Evolutionary conservation across 2,888 invertebrate species (phyloP), one percentile per base, ranked within the genome.

Genomic region (Drosophila diplacantha): DNA sequence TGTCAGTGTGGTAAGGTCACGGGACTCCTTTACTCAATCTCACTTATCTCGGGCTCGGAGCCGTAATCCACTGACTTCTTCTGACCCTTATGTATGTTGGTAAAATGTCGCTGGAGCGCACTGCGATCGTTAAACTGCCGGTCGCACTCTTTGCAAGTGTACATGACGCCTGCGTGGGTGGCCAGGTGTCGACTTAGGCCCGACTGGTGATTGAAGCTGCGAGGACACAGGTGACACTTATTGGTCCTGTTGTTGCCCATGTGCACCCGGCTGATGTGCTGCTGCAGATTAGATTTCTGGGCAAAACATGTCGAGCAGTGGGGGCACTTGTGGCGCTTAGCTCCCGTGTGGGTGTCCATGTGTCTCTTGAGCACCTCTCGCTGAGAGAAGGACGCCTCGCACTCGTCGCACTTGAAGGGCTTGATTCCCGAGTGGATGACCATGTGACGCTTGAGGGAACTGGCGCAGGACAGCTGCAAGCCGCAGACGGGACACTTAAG

Each of bases 111-210:
- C 64, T 91, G 88, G 49, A 94, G 88, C 0, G 94, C 93, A 76
- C 93, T 93, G 78, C 92, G 92, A 89, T 94, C 94, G 14, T 90
- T 91, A 85, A 94, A 94, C 9, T 90, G 89, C 43, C 92, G 92
- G 55, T 90, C 90, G 84, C 94, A 94, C 73, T 90, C 90, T 8
- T 90, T 89, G 84, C 93, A 93, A 69, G 90, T 89, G 86, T 91
- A 93, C 11, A 90, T 90, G 74, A 92, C 90, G 0, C 93, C 93
- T 0, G 90, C 90, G 83, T 93, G 93, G 9, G 91, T 90, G 12
- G 91, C 89, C 72, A 93, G 87, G 87, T 93, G 93, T 38, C 93
- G 90, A 79, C 93, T 93, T 18, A 93, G 88, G 2, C 93, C 93
- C 47, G 92, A 92, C 0, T 90, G 89, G 69, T 91, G 90, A 68